Evolutionary conservation across 2,113 vertebrate genomes (phyloP), one percentile per base, ranked within the genome.

Genomic region (Sterna hirundo): DNA sequence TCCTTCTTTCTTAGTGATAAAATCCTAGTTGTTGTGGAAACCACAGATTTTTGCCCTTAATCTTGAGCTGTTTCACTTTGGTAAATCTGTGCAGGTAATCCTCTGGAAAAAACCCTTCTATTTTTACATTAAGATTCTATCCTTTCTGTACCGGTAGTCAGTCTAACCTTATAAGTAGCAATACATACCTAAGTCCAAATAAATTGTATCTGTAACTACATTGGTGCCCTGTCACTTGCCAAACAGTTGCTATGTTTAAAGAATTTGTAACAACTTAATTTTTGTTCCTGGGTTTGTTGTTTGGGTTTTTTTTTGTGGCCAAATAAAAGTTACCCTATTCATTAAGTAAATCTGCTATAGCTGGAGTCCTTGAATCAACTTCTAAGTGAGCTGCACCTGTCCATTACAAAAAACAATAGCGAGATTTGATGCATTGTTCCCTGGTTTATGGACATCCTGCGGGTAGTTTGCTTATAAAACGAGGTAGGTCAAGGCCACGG

Each of bases 301-400:
- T 47, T 47, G 19, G 10, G 21, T 32, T 20, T 30, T 38, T 58
- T 55, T 75, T 58, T 6, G 36, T 87, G 54, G 47, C 38, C 18
- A 47, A 46, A 52, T 38, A 40, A 34, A 92, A 38, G 9, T 76
- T 36, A 18, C 23, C 14, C 47, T 82, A 5, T 65, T 89, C 44
- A 54, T 86, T 38, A 78, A 65, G 49, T 34, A 27, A 47, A 19
- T 52, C 83, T 87, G 77, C 92, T 88, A 1, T 9, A 80, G 62
- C 44, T 72, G 44, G 77, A 93, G 81, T 42, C 88, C 82, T 93
- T 95, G 90, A 76, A 40, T 72, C 77, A 69, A 10, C 83, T 91
- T 93, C 81, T 87, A 65, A 79, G 90, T 3, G 78, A 91, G 87
- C 92, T 95, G 94, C 96, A 96, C 96, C 94, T 97, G 96, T 88